Conservation (phyloP, 2,888 invertebrate species). For the Xestia c-nigrum region DNA sequence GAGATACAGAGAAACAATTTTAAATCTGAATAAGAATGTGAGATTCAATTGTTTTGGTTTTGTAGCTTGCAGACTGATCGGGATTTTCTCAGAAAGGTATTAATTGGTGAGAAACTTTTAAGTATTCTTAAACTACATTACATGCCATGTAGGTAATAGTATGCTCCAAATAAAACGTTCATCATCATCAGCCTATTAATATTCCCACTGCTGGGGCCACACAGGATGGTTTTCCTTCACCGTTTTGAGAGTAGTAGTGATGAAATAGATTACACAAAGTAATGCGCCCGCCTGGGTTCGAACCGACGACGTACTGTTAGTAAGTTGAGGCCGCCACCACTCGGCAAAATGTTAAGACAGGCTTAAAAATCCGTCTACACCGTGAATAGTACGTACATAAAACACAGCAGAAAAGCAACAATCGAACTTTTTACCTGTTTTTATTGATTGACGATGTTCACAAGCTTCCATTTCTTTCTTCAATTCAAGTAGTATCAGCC, state of each 20-base stretch:
- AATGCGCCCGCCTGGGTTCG: too few species aligned
- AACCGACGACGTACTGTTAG: too few species aligned
- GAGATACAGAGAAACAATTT: constrained; percentile 24
- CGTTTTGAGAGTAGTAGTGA: too few species aligned
- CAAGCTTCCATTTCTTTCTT: constrained; percentile 8
- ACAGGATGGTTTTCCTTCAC: too few species aligned
- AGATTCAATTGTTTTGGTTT: constrained; percentile 26
- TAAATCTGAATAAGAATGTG: constrained; percentile 32
- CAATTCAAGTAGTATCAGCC: constrained; percentile 45
- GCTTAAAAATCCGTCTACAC: neutral
- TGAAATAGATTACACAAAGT: too few species aligned
- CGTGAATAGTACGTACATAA: too few species aligned
- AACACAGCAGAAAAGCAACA: neutral
- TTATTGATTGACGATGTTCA: constrained; percentile 10
- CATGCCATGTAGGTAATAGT: neutral
- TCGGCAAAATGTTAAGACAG: neutral
- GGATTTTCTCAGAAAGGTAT: neutral
- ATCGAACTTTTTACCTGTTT: neutral
- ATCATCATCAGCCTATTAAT: too few species aligned
- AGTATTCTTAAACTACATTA: neutral
- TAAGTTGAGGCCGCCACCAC: too few species aligned
- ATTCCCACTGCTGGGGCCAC: too few species aligned
- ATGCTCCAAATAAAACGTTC: neutral
- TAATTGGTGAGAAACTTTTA: neutral
- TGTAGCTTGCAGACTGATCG: neutral